phyloP scores from a whole-genome alignment of 92 coral and sea anemone genomes.

The Epizoanthus scotinus region DNA sequence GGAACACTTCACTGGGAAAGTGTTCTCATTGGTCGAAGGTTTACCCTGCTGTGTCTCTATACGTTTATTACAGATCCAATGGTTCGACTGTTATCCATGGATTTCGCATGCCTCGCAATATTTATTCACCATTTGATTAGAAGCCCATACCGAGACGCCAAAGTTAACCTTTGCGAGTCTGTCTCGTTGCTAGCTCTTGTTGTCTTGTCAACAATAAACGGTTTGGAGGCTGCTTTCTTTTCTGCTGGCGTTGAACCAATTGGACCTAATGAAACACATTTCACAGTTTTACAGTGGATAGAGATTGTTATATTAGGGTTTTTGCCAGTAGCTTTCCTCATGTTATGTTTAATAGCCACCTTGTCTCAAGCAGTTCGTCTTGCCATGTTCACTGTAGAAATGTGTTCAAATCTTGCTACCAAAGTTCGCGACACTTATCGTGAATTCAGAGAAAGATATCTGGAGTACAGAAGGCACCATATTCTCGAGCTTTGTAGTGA shows the following conservation, averaged over 20 bases:
- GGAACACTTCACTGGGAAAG: constrained; percentile 53
- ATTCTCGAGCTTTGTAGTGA: no score
- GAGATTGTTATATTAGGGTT: constrained; percentile 25
- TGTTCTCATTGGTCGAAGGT: constrained; percentile 39
- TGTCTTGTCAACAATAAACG: constrained; percentile 35
- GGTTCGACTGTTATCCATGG: constrained; percentile 9
- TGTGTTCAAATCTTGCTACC: no score
- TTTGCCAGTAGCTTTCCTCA: constrained; percentile 1
- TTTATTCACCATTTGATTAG: constrained; percentile 25
- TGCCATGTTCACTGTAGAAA: no score
- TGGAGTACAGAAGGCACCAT: no score
- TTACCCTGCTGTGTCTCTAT: constrained; percentile 10
- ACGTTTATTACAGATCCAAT: constrained; percentile 21
- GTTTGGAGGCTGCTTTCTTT: constrained; percentile 22
- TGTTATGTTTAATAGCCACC: background rate
- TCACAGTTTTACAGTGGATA: constrained; percentile 30
- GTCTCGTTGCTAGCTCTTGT: constrained; percentile 25
- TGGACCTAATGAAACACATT: constrained; percentile 8
- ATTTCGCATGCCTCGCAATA: constrained; percentile 27
- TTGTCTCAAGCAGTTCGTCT: constrained; percentile 35
- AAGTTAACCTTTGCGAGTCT: constrained; percentile 35
- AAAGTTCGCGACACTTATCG: no score
- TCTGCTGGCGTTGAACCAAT: constrained; percentile 41
- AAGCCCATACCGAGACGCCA: constrained; percentile 36
- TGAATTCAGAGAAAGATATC: no score